These are phyloP conservation scores for Gobio occitaniae DNA, from an alignment of 2,797 vertebrate genomes.

Conservation along the genomic window DNA sequence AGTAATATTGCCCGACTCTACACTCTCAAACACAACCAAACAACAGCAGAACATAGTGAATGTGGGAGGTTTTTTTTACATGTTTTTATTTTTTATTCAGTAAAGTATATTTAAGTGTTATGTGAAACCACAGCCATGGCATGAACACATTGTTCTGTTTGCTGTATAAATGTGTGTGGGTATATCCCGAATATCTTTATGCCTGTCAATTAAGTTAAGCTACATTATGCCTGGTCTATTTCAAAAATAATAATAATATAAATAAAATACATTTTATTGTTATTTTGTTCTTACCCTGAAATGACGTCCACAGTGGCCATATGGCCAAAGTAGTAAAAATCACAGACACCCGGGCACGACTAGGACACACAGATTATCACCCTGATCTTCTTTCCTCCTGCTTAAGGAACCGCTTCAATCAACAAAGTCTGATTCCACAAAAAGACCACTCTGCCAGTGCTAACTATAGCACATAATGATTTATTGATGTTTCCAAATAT, in stretches of 20 bases:
- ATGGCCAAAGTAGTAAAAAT: constrained; percentile 4
- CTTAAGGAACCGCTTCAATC: neutral
- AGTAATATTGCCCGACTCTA: too few species aligned
- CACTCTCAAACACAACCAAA: too few species aligned
- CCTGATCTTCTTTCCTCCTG: constrained; percentile 41
- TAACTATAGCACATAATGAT: neutral
- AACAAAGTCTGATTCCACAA: neutral
- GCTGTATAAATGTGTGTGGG: neutral
- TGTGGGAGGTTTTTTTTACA: neutral
- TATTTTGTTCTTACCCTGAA: neutral
- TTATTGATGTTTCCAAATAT: neutral
- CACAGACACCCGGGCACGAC: neutral
- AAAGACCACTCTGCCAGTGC: neutral
- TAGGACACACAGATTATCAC: constrained; percentile 11
- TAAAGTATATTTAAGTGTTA: neutral
- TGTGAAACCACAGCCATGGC: neutral
- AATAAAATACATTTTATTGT: neutral
- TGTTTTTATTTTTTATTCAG: neutral
- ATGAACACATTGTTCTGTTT: neutral
- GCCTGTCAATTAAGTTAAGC: neutral
- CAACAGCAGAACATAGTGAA: too few species aligned
- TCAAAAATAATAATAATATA: neutral
- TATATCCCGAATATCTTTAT: too few species aligned
- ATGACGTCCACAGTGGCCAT: too few species aligned
- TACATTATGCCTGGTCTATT: neutral